These are phyloP conservation scores for Stenichneumon culpator DNA, from an alignment of 2,888 invertebrate genomes.

Conservation along the genomic window DNA sequence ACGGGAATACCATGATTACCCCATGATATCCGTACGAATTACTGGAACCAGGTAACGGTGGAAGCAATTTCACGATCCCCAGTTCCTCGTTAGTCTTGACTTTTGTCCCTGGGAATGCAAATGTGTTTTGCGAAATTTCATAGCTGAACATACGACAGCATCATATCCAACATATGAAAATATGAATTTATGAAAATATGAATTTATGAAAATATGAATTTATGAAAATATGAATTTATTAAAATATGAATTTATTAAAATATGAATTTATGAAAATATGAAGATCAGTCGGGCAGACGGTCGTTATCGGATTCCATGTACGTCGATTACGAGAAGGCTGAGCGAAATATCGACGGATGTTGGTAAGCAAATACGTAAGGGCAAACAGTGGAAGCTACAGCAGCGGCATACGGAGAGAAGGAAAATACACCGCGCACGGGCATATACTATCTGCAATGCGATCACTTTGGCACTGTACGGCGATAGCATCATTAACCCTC, in stretches of 20 bases:
- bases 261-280: too few relatives aligned
- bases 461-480: conserved; percentile 85
- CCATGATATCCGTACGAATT: conserved; percentile 58
- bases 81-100: conserved; percentile 51
- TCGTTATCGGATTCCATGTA: not conserved
- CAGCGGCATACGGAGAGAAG: conserved; percentile 19
- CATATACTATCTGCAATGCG: conserved; percentile 83
- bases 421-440: conserved; percentile 72
- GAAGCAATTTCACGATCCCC: conserved; percentile 39
- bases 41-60: conserved; percentile 54
- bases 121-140: conserved; percentile 38
- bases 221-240: too few relatives aligned
- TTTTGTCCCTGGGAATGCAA: not conserved
- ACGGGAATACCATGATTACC: conserved; percentile 55
- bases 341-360: conserved; percentile 34
- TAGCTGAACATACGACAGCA: not conserved
- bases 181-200: too few relatives aligned
- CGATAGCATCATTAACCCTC: conserved; percentile 85
- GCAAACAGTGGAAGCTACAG: conserved; percentile 40
- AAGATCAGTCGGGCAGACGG: too few relatives aligned
- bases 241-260: too few relatives aligned
- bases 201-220: too few relatives aligned
- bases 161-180: not conserved
- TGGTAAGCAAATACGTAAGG: conserved; percentile 40
- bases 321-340: not conserved